Percentiles rank a stretch among this genome's conserved stretches.
These are phyloP conservation scores for Megaustenia siamemsis DNA, from an alignment of 2,888 invertebrate genomes.

Conservation along the genomic window DNA sequence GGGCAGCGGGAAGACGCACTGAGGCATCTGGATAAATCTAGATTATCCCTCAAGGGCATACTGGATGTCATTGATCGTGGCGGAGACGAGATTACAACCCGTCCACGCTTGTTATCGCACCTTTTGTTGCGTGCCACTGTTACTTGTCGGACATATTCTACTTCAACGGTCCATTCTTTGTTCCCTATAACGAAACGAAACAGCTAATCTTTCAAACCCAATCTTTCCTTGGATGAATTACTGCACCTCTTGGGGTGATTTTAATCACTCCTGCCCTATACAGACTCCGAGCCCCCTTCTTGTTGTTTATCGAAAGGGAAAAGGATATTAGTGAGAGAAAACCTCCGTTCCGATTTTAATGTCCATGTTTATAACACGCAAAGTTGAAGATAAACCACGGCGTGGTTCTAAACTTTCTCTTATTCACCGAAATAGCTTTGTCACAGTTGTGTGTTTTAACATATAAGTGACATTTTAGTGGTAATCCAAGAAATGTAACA, in stretches of 20 bases:
- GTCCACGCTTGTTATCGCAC: slow-evolving; percentile 15
- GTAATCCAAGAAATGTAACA: too few relatives aligned
- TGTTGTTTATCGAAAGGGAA: neutral
- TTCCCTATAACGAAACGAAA: neutral
- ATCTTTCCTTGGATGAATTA: neutral
- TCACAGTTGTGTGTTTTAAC: too few relatives aligned
- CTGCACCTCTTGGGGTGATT: neutral
- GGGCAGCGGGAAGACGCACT: neutral
- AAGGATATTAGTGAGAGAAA: neutral
- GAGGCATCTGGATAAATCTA: neutral
- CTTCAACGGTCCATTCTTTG: neutral
- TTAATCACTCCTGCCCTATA: neutral
- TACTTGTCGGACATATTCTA: neutral
- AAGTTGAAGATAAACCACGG: neutral
- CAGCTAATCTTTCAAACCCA: slow-evolving; percentile 1
- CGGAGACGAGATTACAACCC: neutral
- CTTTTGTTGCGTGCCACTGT: slow-evolving; percentile 14
- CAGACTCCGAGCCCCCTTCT: neutral
- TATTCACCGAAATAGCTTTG: too few relatives aligned
- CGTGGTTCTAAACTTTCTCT: too few relatives aligned
- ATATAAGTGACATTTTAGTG: too few relatives aligned
- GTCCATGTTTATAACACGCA: neutral
- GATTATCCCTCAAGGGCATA: slow-evolving; percentile 19
- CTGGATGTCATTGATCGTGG: neutral
- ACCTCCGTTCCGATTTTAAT: neutral